Percentiles rank a stretch among this genome's conserved stretches.
Evolutionary conservation across 2,797 vertebrate genomes (phyloP).

Genomic region (Lemur catta): DNA sequence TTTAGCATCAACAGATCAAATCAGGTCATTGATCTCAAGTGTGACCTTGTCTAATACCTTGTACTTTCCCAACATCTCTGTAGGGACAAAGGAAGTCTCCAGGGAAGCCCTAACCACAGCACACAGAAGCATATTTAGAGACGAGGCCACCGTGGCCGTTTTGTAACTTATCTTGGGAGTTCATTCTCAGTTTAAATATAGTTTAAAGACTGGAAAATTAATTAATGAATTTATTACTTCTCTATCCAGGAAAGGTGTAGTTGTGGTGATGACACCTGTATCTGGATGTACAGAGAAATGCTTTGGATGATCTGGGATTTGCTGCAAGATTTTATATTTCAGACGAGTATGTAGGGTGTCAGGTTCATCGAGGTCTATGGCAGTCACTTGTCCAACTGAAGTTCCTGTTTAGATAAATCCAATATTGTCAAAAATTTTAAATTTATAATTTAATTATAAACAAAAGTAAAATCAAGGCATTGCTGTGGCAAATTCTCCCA

Average conservation of each 20-base stretch:
- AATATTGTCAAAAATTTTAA: not conserved
- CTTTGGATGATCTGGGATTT: constrained; percentile 70
- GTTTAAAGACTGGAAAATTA: not conserved
- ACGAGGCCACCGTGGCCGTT: not conserved
- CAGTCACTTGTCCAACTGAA: constrained; percentile 85
- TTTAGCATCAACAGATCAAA: not conserved
- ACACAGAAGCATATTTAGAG: not conserved
- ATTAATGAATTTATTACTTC: constrained; percentile 89
- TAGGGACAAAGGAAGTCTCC: not conserved
- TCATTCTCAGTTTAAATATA: not conserved
- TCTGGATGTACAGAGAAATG: constrained; percentile 84
- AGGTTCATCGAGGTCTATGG: constrained; percentile 87
- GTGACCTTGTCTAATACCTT: not conserved
- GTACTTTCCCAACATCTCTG: not conserved
- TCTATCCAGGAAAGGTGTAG: constrained; percentile 86
- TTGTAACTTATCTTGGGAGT: not conserved
- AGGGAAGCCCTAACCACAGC: not conserved
- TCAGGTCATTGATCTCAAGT: not conserved
- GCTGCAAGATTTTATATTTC: constrained; percentile 85
- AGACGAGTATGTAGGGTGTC: constrained; percentile 84
- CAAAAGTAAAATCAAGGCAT: not conserved
- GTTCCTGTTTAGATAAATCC: constrained; percentile 82
- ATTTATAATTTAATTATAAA: not conserved
- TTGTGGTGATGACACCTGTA: constrained; percentile 86
- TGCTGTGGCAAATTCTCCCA: not conserved